Evolutionary conservation across 1,140 invertebrate species (phyloP).

Genomic region (Cephus cinctus): DNA sequence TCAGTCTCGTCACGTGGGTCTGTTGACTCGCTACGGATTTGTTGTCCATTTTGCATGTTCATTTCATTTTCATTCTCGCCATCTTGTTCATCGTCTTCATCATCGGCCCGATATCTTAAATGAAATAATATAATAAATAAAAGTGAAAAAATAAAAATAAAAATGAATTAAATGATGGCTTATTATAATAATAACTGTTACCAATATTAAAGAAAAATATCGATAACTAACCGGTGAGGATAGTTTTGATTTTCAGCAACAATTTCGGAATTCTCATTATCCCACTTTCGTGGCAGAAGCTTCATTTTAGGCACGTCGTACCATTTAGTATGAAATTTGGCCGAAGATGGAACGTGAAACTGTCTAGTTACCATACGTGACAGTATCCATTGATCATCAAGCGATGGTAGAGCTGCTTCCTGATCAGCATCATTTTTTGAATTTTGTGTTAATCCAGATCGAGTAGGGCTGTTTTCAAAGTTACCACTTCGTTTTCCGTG

Average conservation of each 20-base stretch:
- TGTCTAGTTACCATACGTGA: constrained; percentile 24
- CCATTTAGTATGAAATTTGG: constrained; percentile 22
- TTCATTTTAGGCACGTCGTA: constrained; percentile 11
- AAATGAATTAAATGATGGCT: no score
- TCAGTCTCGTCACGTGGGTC: constrained; percentile 12
- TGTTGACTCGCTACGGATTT: constrained; percentile 7
- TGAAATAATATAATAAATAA: no score
- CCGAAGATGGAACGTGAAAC: constrained; percentile 11
- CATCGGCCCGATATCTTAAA: no score
- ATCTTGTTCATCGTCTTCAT: constrained; percentile 51
- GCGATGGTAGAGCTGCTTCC: constrained; percentile 2
- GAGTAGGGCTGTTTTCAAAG: neutral
- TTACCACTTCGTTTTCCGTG: constrained; percentile 58
- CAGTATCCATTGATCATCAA: constrained; percentile 20
- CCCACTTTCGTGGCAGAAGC: constrained; percentile 16
- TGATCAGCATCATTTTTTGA: constrained; percentile 4
- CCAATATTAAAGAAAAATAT: no score
- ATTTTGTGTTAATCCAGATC: neutral
- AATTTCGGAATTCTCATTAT: no score
- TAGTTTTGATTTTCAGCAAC: no score
- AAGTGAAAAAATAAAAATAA: no score
- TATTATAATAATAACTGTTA: no score
- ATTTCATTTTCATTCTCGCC: constrained; percentile 15
- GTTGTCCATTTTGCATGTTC: constrained; percentile 5
- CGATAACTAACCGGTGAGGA: no score